A percentile compares a stretch with the other conserved stretches of the same genome.
Conservation (phyloP, 2,888 invertebrate species). For the Archaeoteleia sp. region DNA sequence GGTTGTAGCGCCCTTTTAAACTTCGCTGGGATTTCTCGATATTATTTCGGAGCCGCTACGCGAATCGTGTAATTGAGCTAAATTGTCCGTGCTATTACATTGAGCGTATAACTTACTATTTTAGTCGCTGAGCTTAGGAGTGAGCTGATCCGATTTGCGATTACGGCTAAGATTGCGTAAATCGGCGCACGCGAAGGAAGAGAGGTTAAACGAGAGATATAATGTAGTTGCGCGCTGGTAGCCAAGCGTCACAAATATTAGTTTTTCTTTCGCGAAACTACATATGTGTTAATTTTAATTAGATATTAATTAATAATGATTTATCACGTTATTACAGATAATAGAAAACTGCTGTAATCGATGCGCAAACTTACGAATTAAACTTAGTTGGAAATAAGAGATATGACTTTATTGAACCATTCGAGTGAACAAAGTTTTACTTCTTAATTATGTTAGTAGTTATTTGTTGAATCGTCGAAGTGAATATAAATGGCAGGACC, state of each 20-base stretch:
- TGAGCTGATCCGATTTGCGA: constrained; percentile 63
- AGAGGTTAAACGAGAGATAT: constrained; percentile 18
- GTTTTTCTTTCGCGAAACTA: constrained; percentile 14
- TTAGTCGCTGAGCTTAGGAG: constrained; percentile 63
- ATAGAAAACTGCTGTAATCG: too few species aligned
- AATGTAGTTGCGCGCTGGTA: constrained; percentile 34
- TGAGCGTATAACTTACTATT: constrained; percentile 62
- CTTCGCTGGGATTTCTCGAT: too few species aligned
- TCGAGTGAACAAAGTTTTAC: too few species aligned
- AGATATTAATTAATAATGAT: neutral
- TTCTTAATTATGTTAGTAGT: constrained; percentile 4
- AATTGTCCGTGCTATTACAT: constrained; percentile 50
- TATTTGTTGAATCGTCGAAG: constrained; percentile 16
- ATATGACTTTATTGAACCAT: too few species aligned
- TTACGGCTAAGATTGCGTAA: constrained; percentile 62
- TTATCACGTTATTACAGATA: neutral
- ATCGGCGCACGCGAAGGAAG: constrained; percentile 32
- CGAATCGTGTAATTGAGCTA: constrained; percentile 45
- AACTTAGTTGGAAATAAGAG: neutral
- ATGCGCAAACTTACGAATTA: too few species aligned
- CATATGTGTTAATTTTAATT: neutral
- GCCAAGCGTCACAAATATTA: constrained; percentile 42
- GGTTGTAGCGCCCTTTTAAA: constrained; percentile 23
- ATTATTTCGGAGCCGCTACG: constrained; percentile 10
- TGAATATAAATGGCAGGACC: neutral